A percentile compares a stretch with the other conserved stretches of the same genome.
phyloP scores from a whole-genome alignment of 2,113 vertebrate genomes.

The Erinaceus europaeus region DNA sequence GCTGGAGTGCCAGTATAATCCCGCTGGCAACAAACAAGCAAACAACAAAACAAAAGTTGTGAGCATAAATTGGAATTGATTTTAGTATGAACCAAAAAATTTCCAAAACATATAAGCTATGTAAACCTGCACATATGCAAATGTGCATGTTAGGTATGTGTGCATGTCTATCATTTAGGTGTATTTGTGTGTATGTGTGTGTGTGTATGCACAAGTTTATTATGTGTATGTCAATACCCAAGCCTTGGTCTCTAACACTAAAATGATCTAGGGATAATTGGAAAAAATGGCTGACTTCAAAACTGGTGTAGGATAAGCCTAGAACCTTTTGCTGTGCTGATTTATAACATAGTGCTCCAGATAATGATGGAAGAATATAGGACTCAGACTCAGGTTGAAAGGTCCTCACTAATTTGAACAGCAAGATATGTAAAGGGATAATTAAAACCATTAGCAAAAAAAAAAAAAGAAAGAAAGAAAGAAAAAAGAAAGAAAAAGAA shows the following conservation, averaged over 20 bases:
- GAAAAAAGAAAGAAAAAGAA: not conserved
- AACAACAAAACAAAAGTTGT: no score
- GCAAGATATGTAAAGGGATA: constrained; percentile 28
- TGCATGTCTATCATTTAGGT: not conserved
- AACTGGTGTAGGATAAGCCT: not conserved
- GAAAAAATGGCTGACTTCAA: constrained; percentile 43
- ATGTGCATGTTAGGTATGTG: not conserved
- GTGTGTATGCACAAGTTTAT: not conserved
- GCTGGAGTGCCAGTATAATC: no score
- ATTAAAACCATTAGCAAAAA: constrained; percentile 14
- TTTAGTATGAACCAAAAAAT: not conserved
- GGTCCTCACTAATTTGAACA: not conserved
- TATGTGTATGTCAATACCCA: constrained; percentile 12
- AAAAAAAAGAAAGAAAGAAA: not conserved
- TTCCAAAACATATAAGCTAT: not conserved
- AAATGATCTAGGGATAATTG: constrained; percentile 10
- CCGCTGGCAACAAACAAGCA: no score
- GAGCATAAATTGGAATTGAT: not conserved
- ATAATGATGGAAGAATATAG: constrained; percentile 23
- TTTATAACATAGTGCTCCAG: constrained; percentile 23
- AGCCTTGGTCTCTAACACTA: not conserved
- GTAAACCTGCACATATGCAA: not conserved
- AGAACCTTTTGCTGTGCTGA: not conserved
- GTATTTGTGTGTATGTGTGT: not conserved
- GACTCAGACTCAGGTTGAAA: not conserved